Evolutionary conservation across 1,140 invertebrate genomes (phyloP).

Genomic region (Aleiodes sp.): DNA sequence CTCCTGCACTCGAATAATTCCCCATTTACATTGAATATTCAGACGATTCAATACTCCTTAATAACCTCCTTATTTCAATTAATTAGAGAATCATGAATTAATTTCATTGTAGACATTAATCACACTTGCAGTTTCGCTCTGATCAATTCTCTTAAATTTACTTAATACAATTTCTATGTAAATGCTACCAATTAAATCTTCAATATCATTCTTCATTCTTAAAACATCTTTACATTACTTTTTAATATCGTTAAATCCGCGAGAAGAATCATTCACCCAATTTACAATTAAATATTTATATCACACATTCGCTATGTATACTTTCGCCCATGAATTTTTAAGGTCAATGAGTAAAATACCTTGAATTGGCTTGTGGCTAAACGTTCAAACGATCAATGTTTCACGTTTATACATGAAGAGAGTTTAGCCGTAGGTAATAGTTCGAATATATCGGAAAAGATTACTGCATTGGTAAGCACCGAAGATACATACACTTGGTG

Average conservation of each 20-base stretch:
- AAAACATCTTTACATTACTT: neutral
- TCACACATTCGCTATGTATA: conserved; percentile 24
- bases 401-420: neutral
- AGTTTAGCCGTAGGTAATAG: neutral
- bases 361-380: conserved; percentile 14
- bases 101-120: too few species aligned
- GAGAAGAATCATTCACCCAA: neutral
- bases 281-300: conserved; percentile 30
- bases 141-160: conserved; percentile 2
- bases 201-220: neutral
- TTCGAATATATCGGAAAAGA: neutral
- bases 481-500: too few species aligned
- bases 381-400: neutral
- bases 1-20: too few species aligned
- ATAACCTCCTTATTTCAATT: too few species aligned
- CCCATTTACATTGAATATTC: too few species aligned
- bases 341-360: conserved; percentile 11
- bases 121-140: conserved; percentile 17
- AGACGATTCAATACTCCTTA: too few species aligned
- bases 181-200: neutral
- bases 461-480: neutral
- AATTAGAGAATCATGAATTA: too few species aligned
- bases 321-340: conserved; percentile 15
- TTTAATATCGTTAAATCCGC: too few species aligned
- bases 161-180: neutral